Conservation (phyloP, 2,797 vertebrate genomes). For the Hydrophis major region DNA sequence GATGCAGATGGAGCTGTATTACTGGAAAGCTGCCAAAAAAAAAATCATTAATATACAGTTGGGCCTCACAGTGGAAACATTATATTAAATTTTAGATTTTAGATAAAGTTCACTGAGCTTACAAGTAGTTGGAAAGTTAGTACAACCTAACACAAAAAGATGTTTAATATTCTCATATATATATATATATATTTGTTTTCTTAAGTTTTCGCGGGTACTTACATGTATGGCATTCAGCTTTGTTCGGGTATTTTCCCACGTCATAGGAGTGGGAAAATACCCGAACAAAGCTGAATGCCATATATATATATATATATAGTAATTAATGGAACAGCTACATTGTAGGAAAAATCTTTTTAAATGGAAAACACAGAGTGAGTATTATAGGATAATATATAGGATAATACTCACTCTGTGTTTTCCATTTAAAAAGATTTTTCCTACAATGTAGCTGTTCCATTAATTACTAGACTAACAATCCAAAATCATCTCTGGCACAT, state of each 20-base stretch:
- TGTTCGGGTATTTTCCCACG: too few species aligned
- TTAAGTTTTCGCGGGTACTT: too few species aligned
- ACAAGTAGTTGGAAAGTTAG: background rate
- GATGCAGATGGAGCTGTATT: background rate
- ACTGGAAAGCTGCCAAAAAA: background rate
- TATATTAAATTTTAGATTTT: background rate
- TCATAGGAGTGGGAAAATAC: too few species aligned
- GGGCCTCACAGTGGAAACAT: background rate
- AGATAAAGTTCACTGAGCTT: background rate
- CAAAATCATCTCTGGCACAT: background rate
- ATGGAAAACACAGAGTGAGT: background rate
- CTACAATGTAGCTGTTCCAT: background rate
- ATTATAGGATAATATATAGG: background rate
- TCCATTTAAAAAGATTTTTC: background rate
- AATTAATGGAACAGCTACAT: background rate
- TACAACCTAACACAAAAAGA: background rate
- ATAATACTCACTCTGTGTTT: background rate
- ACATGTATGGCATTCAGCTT: too few species aligned
- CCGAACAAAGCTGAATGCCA: too few species aligned
- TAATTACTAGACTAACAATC: background rate
- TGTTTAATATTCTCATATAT: background rate
- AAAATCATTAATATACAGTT: fast-evolving
- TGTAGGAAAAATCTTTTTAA: background rate
- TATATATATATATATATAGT: too few species aligned
- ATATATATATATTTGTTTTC: too few species aligned